Evolutionary conservation across 1,140 invertebrate genomes (phyloP), one percentile per base, ranked within the genome.

Genomic region (Drosophila trapezifrons): DNA sequence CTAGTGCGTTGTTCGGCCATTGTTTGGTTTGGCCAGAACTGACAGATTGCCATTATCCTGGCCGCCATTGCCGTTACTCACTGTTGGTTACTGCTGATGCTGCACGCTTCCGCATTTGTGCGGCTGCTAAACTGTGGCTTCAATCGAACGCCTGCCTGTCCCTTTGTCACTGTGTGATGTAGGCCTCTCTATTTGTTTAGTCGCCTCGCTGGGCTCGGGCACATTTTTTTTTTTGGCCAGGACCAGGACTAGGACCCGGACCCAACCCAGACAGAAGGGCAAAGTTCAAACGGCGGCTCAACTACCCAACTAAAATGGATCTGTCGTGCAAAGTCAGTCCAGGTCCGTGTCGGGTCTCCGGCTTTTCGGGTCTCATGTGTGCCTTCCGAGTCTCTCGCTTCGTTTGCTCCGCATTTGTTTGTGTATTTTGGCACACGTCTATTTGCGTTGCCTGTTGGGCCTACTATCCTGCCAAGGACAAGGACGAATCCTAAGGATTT

Each of bases 1-100:
- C 52, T 54, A 22, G 46, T 63, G 52, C 38, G 25, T 66, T 38
- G 40, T 29, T 52, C 22, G 54, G 42, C 40, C 72, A 76, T 75
- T 86, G 82, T 83, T 83, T 76, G 72, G 84, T 77, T 87, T 73
- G 75, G 84, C 46, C 71, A 75, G 70, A 64, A 52, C 65, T 87
- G 83, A 86, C 83, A 83, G 83, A 65, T 67, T 85, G 81, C 69
- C 59, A 57, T 62, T 80, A 51, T 60, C 45, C 27, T 76, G 55
- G 56, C 43, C 49, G 59, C 46, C 52, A 60, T 35, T 32, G 74
- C 59, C 54, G 58, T 49, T 78, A 73, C 60, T 60, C 72, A 40
- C 67, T 74, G 45, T 49, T 67, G 40, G 46, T 62, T 55, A 47
- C 46, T 72, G 57, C 45, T 78, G 65, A 76, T 76, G 59, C 45